A percentile compares a stretch with the other conserved stretches of the same genome.
phyloP scores from a whole-genome alignment of 2,113 vertebrate species.

The Catharus fuscescens region DNA sequence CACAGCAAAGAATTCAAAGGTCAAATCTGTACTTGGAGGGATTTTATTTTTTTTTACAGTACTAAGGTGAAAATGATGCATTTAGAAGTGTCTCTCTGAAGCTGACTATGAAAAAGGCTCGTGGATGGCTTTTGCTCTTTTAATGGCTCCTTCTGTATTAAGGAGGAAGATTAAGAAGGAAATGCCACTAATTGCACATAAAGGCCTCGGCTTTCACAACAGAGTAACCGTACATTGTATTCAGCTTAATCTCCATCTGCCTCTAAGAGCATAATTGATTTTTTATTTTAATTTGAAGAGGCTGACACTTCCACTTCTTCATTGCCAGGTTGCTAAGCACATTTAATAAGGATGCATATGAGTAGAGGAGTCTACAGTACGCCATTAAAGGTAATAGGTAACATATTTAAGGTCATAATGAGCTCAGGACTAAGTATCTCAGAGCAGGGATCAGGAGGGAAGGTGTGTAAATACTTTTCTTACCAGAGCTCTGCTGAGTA shows the following conservation, averaged over 20 bases:
- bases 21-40: background rate
- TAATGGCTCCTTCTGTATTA: slow-evolving; percentile 15
- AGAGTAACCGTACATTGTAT: slow-evolving; percentile 7
- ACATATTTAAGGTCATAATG: slow-evolving; percentile 49
- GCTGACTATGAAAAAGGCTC: background rate
- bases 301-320: slow-evolving; percentile 34
- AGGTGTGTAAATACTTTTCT: background rate
- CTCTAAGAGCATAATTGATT: slow-evolving; percentile 56
- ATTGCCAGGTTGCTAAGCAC: slow-evolving; percentile 22
- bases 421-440: background rate
- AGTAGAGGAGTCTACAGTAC: background rate
- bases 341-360: background rate
- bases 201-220: background rate
- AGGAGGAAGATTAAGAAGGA: slow-evolving; percentile 34
- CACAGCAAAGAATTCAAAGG: background rate
- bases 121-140: slow-evolving; percentile 2
- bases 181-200: slow-evolving; percentile 42
- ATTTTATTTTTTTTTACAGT: background rate
- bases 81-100: background rate
- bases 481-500: background rate
- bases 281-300: slow-evolving; percentile 56
- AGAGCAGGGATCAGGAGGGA: background rate
- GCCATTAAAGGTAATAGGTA: slow-evolving; percentile 47
- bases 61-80: background rate
- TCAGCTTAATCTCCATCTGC: slow-evolving; percentile 53